These are phyloP conservation scores for Sus cebifrons DNA, from an alignment of 2,797 vertebrate species.

Conservation along the genomic window DNA sequence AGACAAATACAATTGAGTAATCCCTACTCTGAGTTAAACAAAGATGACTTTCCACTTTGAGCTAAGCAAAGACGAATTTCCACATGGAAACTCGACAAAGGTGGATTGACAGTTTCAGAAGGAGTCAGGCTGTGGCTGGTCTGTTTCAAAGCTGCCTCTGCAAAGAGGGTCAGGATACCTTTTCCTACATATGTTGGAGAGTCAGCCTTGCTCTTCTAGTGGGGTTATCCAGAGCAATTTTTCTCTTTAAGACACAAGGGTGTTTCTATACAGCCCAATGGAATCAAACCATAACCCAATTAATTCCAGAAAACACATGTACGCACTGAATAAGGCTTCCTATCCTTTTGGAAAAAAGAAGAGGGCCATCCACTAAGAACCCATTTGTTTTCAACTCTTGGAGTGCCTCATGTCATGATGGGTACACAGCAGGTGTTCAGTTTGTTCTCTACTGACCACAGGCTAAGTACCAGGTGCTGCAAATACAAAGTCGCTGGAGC, in stretches of 20 bases:
- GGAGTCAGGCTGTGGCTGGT: neutral
- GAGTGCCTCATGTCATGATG: neutral
- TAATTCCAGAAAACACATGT: neutral
- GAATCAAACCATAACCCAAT: neutral
- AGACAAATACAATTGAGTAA: constrained; percentile 44
- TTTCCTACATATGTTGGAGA: neutral
- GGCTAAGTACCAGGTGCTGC: neutral
- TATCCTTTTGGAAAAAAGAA: neutral
- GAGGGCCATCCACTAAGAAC: neutral
- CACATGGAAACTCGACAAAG: constrained; percentile 27
- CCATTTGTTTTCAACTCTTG: neutral
- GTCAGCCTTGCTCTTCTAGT: neutral
- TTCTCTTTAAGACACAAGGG: neutral
- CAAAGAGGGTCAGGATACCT: constrained; percentile 12
- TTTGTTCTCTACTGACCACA: neutral
- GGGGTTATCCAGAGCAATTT: neutral
- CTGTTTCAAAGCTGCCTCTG: constrained; percentile 20
- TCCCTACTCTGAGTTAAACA: neutral
- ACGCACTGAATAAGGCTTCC: neutral
- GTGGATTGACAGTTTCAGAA: neutral
- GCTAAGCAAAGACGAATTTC: constrained; percentile 60
- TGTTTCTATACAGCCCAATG: neutral
- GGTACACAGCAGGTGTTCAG: neutral
- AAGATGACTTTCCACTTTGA: too few species aligned
- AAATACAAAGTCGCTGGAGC: neutral